Base-by-base conservation (phyloP, 2,888 invertebrate species). In the Polylopha cassiicola region DNA sequence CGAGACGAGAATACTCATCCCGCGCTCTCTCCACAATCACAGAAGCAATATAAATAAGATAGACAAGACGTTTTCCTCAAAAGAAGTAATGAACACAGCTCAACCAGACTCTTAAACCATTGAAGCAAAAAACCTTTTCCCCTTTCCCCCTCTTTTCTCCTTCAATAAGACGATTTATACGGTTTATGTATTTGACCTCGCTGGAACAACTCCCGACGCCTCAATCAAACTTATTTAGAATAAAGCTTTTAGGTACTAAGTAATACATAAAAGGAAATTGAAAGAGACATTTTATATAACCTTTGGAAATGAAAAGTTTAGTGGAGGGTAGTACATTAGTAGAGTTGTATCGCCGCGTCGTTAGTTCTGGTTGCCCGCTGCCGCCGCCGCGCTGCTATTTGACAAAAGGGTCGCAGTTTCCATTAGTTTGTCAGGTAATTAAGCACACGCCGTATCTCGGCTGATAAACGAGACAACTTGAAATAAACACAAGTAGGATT, bases 171-270 rank as follows among this genome's bases (percentile, higher is more conserved):
- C 49, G 47, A 50, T 47, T 53, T 53, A 50, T 53, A 53, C 51
- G 38, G 48, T 44, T 53, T 51, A 51, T 51, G 51, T 53, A 50
- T 50, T 51, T 44, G 47, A 47, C 48, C 50, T 50, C 46, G 43
- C 28, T 37, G 18, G 39, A 31, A 31, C 37, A 16, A 32, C 44
- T 39, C 33, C 30, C 42, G 22, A 39, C 39, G 42, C 41, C 43
- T 29, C 42, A 37, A 46, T 46, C 38, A 39, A 50, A 48, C 39
- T 47, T 45, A 32, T 48, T 36, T 26, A 28, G 27, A 37, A 37
- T 36, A 43, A 45, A 43, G 38, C 43, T 39, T 36, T 43, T 44
- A 31, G 33, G 32, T 38, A 44, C 27, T 30, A 34, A 36, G 27
- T 22, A 32, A 17, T 15, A 11, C 14, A 11, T 31, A 30, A 18